Base-by-base conservation (phyloP, 2,797 vertebrate species). In the Botia kubotai region DNA sequence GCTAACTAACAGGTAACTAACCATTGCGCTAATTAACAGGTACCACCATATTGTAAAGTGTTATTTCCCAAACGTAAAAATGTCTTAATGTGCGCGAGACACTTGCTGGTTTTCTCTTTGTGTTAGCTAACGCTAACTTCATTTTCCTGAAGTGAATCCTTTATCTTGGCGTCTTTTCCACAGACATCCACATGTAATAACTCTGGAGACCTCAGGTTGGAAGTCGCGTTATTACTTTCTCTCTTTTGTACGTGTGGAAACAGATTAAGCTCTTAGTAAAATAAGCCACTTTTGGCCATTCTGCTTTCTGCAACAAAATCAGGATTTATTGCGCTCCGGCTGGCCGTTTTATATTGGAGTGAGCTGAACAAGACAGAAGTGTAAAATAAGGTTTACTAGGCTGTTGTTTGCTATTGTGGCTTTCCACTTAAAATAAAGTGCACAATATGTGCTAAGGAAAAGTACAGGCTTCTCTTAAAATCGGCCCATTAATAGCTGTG, bases 201-300 rank as follows among this genome's bases (percentile, higher is more conserved):
- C 77, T 77, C 72, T 69, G 55, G 79, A 83, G 81, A 81, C 78
- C 78, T 58, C n/a, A 53, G 60, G 68, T 80, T 19, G 76, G 65
- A 81, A 83, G 81, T 82, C 23, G 46, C 46, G 52, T 86, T 87
- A 87, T 86, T 87, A 83, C 75, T 80, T 87, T 81, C 63, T 71
- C 65, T 84, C 66, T 77, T 29, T 72, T 80, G 79, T 77, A 75
- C 33, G 68, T 69, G 69, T 81, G 76, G 72, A 63, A 72, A 39
- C 39, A 84, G 84, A 87, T 86, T 83, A 86, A 83, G 57, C 72
- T 75, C 62, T 79, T 84, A 79, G 79, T 78, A 81, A 82, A 84
- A 75, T 81, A 81, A 84, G 80, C 63, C 86, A 82, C 77, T 74
- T 66, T 74, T 72, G 78, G 81, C 65, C 52, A 60, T 81, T 84